Conservation (phyloP, 2,113 vertebrate species). For the Osmerus eperlanus region DNA sequence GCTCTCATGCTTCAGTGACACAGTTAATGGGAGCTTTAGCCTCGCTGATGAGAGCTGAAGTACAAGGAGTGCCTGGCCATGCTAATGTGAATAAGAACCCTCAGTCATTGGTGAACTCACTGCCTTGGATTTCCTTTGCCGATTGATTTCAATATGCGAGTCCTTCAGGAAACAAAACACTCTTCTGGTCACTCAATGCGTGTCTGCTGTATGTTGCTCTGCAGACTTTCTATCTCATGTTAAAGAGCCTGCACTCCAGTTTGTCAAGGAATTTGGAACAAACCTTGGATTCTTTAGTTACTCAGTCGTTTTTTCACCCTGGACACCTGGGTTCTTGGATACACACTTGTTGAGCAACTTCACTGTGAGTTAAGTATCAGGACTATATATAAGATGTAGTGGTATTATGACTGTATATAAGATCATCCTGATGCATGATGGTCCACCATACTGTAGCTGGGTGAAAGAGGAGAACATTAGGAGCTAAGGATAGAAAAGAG, state of each 20-base stretch:
- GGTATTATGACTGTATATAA: neutral
- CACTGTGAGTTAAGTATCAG: too few relatives aligned
- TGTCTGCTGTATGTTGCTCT: too few relatives aligned
- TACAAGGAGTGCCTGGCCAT: slow-evolving; percentile 44
- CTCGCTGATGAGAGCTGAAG: slow-evolving; percentile 41
- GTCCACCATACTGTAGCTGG: neutral
- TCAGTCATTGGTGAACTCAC: slow-evolving; percentile 17
- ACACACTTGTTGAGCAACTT: too few relatives aligned
- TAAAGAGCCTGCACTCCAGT: too few relatives aligned
- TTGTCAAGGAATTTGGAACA: too few relatives aligned
- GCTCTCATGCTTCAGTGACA: slow-evolving; percentile 56
- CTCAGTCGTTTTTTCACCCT: too few relatives aligned
- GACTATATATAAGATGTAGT: too few relatives aligned
- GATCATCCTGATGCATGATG: slow-evolving; percentile 2
- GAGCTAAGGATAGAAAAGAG: slow-evolving; percentile 13
- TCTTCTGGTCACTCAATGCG: too few relatives aligned
- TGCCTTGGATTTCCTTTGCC: slow-evolving; percentile 14
- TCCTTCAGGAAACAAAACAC: neutral
- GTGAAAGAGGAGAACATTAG: slow-evolving; percentile 6
- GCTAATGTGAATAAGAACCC: slow-evolving; percentile 39
- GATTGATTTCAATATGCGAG: neutral
- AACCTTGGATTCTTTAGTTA: too few relatives aligned
- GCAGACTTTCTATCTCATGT: too few relatives aligned
- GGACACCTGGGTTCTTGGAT: too few relatives aligned
- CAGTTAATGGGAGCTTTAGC: slow-evolving; percentile 60